Conservation (phyloP, 1,140 invertebrate species). For the Coelopa frigida region DNA sequence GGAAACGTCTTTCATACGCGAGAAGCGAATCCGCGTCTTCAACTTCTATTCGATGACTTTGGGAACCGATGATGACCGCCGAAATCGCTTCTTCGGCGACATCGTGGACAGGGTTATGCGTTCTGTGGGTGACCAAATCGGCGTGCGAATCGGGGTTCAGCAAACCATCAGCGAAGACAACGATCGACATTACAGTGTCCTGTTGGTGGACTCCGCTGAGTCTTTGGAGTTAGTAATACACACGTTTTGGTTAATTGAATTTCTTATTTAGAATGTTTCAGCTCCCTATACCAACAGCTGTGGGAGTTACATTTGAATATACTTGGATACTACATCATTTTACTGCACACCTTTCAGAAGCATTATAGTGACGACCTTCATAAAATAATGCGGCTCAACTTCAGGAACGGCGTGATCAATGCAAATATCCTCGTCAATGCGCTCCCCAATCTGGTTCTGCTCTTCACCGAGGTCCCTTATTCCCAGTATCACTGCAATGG, state of each 20-base stretch:
- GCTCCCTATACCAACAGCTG: constrained; percentile 8
- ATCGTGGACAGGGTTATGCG: constrained; percentile 5
- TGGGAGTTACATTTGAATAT: constrained; percentile 9
- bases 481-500: constrained; percentile 6
- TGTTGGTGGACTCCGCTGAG: constrained; percentile 11
- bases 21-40: background rate
- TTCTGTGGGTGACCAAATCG: background rate
- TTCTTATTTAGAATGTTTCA: background rate
- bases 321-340: constrained; percentile 12
- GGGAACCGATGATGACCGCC: background rate
- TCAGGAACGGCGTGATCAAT: constrained; percentile 7
- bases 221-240: constrained; percentile 12
- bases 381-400: constrained; percentile 7
- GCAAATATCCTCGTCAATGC: constrained; percentile 13
- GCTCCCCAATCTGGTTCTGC: constrained; percentile 2
- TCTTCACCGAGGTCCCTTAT: constrained; percentile 10
- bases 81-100: constrained; percentile 1
- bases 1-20: background rate
- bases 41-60: no score
- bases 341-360: constrained; percentile 6
- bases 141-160: background rate
- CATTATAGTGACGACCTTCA: constrained; percentile 13
- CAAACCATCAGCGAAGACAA: constrained; percentile 1
- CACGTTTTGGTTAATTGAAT: background rate
- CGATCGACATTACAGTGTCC: constrained; percentile 13